These are phyloP conservation scores for Caenorhabditis wallacei DNA, from an alignment of 2,888 invertebrate species.

Conservation along the genomic window DNA sequence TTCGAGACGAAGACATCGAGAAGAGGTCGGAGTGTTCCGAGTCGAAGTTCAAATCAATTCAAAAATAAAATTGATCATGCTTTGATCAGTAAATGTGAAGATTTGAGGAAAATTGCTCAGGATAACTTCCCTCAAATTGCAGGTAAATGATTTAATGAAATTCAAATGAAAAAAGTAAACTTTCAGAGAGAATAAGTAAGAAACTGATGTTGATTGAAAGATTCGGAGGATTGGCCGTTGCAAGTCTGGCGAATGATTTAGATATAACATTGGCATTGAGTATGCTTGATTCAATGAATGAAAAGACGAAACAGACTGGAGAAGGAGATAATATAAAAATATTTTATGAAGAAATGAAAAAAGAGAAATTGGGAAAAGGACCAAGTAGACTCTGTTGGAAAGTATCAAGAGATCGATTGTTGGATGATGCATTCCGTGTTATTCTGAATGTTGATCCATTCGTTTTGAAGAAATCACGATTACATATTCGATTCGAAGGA, in stretches of 20 bases:
- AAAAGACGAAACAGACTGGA: slow-evolving; percentile 28
- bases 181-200: slow-evolving; percentile 65
- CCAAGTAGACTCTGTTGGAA: slow-evolving; percentile 58
- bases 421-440: slow-evolving; percentile 96
- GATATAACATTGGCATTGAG: slow-evolving; percentile 92
- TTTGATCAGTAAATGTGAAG: slow-evolving; percentile 75
- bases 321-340: slow-evolving; percentile 22
- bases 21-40: slow-evolving; percentile 79
- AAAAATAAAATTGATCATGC: slow-evolving; percentile 71
- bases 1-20: slow-evolving; percentile 52
- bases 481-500: slow-evolving; percentile 91
- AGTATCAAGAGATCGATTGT: slow-evolving; percentile 92
- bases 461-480: slow-evolving; percentile 94
- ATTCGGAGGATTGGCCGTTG: slow-evolving; percentile 88
- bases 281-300: slow-evolving; percentile 55
- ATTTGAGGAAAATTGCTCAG: slow-evolving; percentile 74
- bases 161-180: too few species aligned
- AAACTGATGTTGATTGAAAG: slow-evolving; percentile 72
- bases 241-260: slow-evolving; percentile 92
- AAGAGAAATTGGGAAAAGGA: slow-evolving; percentile 42
- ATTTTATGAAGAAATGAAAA: slow-evolving; percentile 39
- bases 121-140: slow-evolving; percentile 70
- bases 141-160: slow-evolving; percentile 11
- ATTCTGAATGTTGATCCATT: slow-evolving; percentile 97
- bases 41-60: slow-evolving; percentile 50